Conservation (phyloP, 1,140 invertebrate species). For the Drosophila kanapiae region DNA sequence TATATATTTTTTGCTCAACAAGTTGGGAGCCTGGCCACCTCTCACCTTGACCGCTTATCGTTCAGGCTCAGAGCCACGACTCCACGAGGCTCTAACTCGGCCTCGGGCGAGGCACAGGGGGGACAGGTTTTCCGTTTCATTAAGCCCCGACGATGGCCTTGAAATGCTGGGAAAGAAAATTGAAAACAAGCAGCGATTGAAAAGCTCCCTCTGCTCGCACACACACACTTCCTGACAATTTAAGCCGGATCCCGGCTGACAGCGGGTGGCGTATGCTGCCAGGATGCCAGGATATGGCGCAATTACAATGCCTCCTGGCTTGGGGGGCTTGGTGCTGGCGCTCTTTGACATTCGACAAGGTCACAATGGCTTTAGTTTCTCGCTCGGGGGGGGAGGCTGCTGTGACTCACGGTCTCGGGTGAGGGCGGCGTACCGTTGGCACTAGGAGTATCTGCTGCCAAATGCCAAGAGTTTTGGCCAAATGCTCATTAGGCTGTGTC, state of each 20-base stretch:
- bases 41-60: constrained; percentile 54
- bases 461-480: constrained; percentile 36
- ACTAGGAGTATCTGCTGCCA: background rate
- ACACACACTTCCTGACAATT: constrained; percentile 55
- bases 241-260: constrained; percentile 70
- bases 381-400: constrained; percentile 25
- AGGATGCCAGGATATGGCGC: constrained; percentile 25
- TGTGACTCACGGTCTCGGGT: constrained; percentile 12
- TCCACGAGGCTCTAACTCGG: constrained; percentile 17
- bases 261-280: constrained; percentile 24
- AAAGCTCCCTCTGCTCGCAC: constrained; percentile 11
- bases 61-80: constrained; percentile 18
- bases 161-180: constrained; percentile 64
- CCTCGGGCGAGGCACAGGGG: background rate
- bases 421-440: constrained; percentile 1
- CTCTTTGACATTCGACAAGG: constrained; percentile 74
- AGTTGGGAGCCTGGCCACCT: constrained; percentile 30
- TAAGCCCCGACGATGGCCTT: constrained; percentile 50
- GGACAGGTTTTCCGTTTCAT: constrained; percentile 51
- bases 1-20: constrained; percentile 30
- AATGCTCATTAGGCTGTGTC: constrained; percentile 53
- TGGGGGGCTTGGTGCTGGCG: constrained; percentile 2
- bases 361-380: constrained; percentile 38
- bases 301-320: constrained; percentile 18
- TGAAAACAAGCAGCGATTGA: constrained; percentile 58